Percentiles rank a stretch among this genome's conserved stretches.
Conservation (phyloP, 2,797 vertebrate species). For the Chiloscyllium punctatum region DNA sequence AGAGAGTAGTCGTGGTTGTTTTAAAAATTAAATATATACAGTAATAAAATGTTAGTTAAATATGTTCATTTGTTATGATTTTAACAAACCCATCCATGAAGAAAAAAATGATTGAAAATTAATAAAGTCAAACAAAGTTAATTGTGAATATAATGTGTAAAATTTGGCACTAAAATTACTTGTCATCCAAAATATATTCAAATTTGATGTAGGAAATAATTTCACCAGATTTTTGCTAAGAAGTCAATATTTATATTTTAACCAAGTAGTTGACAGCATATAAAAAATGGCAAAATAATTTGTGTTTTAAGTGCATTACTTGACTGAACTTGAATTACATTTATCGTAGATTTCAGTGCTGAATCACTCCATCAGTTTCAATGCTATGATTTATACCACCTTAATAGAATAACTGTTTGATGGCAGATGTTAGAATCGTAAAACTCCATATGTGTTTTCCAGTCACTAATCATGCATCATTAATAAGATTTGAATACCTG, state of each 20-base stretch:
- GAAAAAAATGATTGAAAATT: neutral
- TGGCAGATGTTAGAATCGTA: constrained; percentile 12
- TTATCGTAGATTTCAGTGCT: neutral
- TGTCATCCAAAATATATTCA: neutral
- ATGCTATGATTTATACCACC: neutral
- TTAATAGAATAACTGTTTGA: neutral
- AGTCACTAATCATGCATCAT: neutral
- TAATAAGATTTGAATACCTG: neutral
- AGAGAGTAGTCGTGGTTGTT: neutral
- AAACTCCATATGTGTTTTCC: neutral
- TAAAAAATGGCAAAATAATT: constrained; percentile 10
- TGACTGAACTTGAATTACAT: neutral
- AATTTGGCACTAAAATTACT: neutral
- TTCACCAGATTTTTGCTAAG: neutral
- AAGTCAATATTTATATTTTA: neutral
- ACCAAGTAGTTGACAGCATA: neutral
- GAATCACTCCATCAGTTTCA: neutral
- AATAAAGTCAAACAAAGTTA: neutral
- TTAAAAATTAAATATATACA: neutral
- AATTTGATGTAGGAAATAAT: neutral
- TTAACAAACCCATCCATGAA: neutral
- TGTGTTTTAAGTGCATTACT: neutral
- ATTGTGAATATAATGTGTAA: neutral
- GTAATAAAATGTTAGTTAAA: neutral
- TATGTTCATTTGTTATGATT: neutral